Evolutionary conservation across 2,797 vertebrate species (phyloP).

Genomic region (Cirrhinus molitorella): DNA sequence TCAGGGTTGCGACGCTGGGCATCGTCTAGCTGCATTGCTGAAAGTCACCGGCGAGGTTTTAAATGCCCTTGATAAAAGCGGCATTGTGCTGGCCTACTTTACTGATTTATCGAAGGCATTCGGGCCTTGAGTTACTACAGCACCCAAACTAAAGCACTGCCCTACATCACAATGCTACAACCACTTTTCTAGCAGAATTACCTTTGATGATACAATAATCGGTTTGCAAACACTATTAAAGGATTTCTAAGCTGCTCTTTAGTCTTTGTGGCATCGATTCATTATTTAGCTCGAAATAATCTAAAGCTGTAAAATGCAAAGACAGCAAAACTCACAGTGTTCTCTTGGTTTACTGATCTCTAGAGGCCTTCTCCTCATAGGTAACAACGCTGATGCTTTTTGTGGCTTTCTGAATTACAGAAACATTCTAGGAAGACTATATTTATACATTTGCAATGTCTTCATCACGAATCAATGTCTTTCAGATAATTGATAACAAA

Average conservation of each 20-base stretch:
- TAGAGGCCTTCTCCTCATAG: not conserved
- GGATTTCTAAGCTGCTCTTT: not conserved
- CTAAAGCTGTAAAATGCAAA: not conserved
- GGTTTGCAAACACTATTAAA: not conserved
- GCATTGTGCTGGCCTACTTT: slow-evolving; percentile 47
- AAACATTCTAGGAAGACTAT: slow-evolving; percentile 2
- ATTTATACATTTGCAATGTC: not conserved
- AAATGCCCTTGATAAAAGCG: slow-evolving; percentile 44
- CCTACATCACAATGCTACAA: slow-evolving; percentile 37
- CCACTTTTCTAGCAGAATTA: slow-evolving; percentile 5
- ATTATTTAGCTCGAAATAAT: not conserved
- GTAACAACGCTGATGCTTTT: not conserved
- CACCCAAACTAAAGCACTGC: slow-evolving; percentile 27
- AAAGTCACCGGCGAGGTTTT: slow-evolving; percentile 35
- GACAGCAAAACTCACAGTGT: not conserved
- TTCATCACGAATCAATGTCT: not conserved
- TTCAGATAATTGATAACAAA: not conserved
- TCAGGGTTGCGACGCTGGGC: not conserved
- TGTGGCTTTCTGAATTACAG: not conserved
- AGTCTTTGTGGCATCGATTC: not conserved
- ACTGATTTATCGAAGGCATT: slow-evolving; percentile 32
- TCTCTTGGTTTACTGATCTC: slow-evolving; percentile 17
- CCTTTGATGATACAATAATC: slow-evolving; percentile 6
- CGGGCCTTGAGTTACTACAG: slow-evolving; percentile 27
- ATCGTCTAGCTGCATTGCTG: slow-evolving; percentile 8